Percentiles rank a stretch among this genome's conserved stretches.
Evolutionary conservation across 53 echinoderm and acorn worm genomes (phyloP).

Genomic region (Holothuria leucospilota): DNA sequence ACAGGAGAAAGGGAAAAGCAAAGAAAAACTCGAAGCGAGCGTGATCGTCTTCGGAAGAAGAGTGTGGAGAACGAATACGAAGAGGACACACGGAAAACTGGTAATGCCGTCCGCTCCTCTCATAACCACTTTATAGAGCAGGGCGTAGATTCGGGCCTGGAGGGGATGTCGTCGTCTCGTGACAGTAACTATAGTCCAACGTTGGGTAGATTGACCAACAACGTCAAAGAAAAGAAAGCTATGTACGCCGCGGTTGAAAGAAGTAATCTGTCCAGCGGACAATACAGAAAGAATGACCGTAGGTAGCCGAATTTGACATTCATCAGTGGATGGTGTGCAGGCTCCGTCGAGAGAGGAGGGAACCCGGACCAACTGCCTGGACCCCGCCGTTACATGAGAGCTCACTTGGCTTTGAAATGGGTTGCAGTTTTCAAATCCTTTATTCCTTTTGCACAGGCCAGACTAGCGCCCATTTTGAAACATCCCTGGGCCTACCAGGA

Average conservation of each 20-base stretch:
- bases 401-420: no score
- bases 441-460: no score
- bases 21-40: conserved; percentile 44
- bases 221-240: conserved; percentile 23
- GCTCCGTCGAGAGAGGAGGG: no score
- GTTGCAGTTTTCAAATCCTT: no score
- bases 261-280: not conserved
- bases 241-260: conserved; percentile 23
- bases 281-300: no score
- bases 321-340: no score
- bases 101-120: not conserved
- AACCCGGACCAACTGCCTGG: no score
- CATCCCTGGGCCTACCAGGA: no score
- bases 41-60: conserved; percentile 32
- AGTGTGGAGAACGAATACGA: conserved; percentile 26
- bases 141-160: conserved; percentile 7
- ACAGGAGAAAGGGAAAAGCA: conserved; percentile 19
- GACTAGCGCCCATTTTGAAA: no score
- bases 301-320: no score
- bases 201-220: not conserved
- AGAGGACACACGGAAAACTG: not conserved
- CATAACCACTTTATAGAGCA: not conserved
- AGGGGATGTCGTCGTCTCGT: conserved; percentile 30
- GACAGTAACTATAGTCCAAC: conserved; percentile 32
- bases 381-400: no score